Evolutionary conservation across 2,888 invertebrate species (phyloP), one percentile per base, ranked within the genome.

Genomic region (Lampropteryx suffumata): DNA sequence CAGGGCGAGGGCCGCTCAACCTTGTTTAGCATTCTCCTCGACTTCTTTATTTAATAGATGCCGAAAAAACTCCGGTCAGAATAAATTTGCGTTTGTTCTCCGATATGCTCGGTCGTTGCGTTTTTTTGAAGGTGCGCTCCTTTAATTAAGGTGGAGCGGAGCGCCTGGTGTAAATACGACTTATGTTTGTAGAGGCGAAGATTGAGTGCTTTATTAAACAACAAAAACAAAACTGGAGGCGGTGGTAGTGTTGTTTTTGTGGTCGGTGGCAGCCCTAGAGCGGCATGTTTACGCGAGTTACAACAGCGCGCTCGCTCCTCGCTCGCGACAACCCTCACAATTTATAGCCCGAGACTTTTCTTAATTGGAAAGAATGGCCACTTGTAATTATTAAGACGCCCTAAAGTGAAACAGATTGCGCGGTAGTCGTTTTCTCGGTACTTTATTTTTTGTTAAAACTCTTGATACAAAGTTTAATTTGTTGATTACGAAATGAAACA

Each of bases 311-410:
- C 70, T 69, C 69, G 73, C 69, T 68, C 70, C 66, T 64, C 72
- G 67, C 68, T 61, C 73, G 79, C 81, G 84, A 82, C 87, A 83
- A 76, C 87, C 84, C 87, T 84, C 79, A 73, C 84, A 84, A 87
- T 90, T 90, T 90, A 90, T 88, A 80, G 86, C 84, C 75, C 73
- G 80, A 84, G 88, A 87, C 85, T 87, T 86, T 85, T 87, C 88
- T 88, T 90, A 90, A 90, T 90, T 89, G 88, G 87, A 89, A 89
- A 85, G 84, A 89, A 90, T 87, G 87, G 89, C 87, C 87, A 90
- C 89, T 89, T 89, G 88, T 87, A 89, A 89, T 90, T 89, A 89
- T 88, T 88, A 89, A 88, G 87, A 84, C 87, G 84, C 84, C 84
- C 84, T 85, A 86, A 89, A 89, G 87, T 87, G 89, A 88, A 89